These are phyloP conservation scores for Bruchidius siliquastri DNA, from an alignment of 2,888 invertebrate species.

Conservation along the genomic window DNA sequence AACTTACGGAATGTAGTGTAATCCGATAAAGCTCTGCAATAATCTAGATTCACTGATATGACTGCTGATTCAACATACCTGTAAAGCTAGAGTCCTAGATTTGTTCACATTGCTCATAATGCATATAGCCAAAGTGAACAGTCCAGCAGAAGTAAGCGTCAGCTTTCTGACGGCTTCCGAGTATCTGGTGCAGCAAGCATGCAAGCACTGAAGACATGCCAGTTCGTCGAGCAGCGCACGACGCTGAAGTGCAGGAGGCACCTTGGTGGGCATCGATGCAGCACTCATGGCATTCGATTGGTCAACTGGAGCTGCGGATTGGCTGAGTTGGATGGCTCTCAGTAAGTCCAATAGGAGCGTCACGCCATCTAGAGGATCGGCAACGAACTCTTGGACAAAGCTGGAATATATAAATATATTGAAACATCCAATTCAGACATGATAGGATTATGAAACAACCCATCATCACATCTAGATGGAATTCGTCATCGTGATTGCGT, in stretches of 20 bases:
- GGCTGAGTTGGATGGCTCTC: slow-evolving; percentile 78
- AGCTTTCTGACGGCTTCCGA: slow-evolving; percentile 74
- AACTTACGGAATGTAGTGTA: too few species aligned
- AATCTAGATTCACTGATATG: too few species aligned
- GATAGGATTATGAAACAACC: too few species aligned
- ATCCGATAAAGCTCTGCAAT: too few species aligned
- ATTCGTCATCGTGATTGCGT: too few species aligned
- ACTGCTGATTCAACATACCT: slow-evolving; percentile 54
- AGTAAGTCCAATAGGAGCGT: slow-evolving; percentile 78
- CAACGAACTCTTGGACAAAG: slow-evolving; percentile 89
- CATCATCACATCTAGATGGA: too few species aligned
- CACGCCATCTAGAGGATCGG: slow-evolving; percentile 83
- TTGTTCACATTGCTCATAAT: slow-evolving; percentile 86
- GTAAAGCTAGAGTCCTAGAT: slow-evolving; percentile 77
- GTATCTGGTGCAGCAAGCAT: slow-evolving; percentile 73
- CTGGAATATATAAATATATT: slow-evolving; percentile 49
- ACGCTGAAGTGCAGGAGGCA: slow-evolving; percentile 65
- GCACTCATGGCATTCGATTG: slow-evolving; percentile 41
- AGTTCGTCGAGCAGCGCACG: slow-evolving; percentile 80
- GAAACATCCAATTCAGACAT: too few species aligned
- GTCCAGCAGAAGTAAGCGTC: slow-evolving; percentile 72
- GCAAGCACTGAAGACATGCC: slow-evolving; percentile 83
- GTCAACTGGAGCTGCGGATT: slow-evolving; percentile 45
- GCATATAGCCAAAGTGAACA: slow-evolving; percentile 79
- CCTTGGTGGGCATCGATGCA: slow-evolving; percentile 40